phyloP scores from a whole-genome alignment of 2,888 invertebrate genomes.

The Coelogynopora nodosa region DNA sequence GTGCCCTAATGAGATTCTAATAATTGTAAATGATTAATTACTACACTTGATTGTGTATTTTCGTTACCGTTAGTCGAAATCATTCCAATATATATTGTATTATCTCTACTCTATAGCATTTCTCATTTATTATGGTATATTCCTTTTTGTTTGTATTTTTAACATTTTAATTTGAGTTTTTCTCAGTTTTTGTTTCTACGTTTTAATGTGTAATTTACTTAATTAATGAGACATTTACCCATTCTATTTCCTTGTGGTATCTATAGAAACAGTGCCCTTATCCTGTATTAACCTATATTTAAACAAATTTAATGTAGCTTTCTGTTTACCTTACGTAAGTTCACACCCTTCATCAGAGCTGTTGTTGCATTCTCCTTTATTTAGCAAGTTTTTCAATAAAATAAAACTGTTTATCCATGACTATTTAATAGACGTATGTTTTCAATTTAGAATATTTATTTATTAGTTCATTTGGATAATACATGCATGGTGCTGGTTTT shows the following conservation, averaged over 20 bases:
- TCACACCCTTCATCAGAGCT: not conserved
- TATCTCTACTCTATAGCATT: not conserved
- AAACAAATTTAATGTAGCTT: not conserved
- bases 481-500: too few species aligned
- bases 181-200: not conserved
- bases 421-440: too few species aligned
- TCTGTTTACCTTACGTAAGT: not conserved
- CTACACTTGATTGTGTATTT: constrained; percentile 6
- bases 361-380: not conserved
- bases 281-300: too few species aligned
- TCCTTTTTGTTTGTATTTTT: not conserved
- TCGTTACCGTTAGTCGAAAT: not conserved
- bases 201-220: not conserved
- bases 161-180: not conserved
- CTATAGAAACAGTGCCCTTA: too few species aligned
- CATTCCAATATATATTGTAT: not conserved
- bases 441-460: too few species aligned
- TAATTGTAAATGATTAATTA: constrained; percentile 15
- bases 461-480: too few species aligned
- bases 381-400: constrained; percentile 31
- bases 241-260: not conserved
- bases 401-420: constrained; percentile 16
- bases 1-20: constrained; percentile 31
- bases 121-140: not conserved
- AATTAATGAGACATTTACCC: too few species aligned